Base-by-base conservation (phyloP, 1,140 invertebrate species). In the Trachymyrmex cornetzi region DNA sequence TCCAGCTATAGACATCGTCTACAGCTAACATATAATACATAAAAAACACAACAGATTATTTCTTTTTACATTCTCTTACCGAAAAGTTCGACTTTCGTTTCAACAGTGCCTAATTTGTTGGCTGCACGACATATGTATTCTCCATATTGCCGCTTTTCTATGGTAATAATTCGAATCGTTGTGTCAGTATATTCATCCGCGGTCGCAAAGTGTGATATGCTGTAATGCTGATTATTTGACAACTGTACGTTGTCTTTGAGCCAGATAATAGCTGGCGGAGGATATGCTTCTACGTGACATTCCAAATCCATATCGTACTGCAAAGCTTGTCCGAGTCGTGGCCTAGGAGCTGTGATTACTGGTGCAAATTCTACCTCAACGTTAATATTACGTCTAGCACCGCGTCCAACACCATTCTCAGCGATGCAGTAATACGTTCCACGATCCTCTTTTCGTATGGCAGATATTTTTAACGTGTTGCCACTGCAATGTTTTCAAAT, bases 341-440 rank as follows among this genome's bases (percentile, higher is more conserved):
- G 98, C 66, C 97, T 95, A 0, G 98, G 97, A 19, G 98, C 97
- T 3, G 97, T 97, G 48, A 99, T 98, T 0, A 98, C 97, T 0
- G 98, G 98, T 0, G 98, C 95, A 91, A 98, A 98, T 95, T 99
- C 98, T 30, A 99, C 97, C 95, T 99, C 98, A 1, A 99, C 96
- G 80, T 98, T 98, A 88, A 99, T 98, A 92, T 99, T 98, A 90
- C 98, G 96, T 53, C 98, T 95, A 6, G 98, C 97, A 0, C 98
- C 98, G 89, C 97, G 97, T 69, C 98, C 98, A 1, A 99, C 98
- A 30, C 97, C 97, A 93, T 99, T 99, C 93, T 99, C 98, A 38
- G 98, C 98, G 16, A 99, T 98, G 91, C 98, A 99, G 93, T 99
- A 99, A 94, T 99, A 99, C 0, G 98, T 99, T 57, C 98, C 98